Evolutionary conservation across 1,140 invertebrate species (phyloP).

Genomic region (Wasmannia auropunctata): DNA sequence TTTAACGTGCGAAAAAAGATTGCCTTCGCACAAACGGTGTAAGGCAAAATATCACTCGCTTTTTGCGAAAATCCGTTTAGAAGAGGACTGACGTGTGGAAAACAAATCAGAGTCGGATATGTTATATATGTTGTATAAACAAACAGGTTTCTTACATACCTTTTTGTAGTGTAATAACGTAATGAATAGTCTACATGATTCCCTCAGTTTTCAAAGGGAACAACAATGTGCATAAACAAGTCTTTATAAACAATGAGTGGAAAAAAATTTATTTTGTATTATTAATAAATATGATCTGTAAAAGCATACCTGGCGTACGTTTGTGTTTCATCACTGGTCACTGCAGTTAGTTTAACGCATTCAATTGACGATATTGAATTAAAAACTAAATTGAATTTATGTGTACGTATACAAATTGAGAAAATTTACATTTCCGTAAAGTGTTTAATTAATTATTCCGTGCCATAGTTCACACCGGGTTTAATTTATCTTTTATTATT

Average conservation of each 20-base stretch:
- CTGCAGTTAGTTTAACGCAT: not conserved
- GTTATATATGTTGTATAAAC: not conserved
- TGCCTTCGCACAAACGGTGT: not conserved
- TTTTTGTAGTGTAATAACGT: not conserved
- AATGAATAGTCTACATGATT: not conserved
- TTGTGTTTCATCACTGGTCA: conserved; percentile 6
- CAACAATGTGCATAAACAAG: not conserved
- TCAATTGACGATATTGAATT: conserved; percentile 6
- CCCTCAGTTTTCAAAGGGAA: not conserved
- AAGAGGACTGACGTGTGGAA: not conserved
- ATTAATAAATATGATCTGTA: conserved; percentile 1
- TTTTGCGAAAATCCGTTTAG: not conserved
- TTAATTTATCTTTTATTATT: not conserved
- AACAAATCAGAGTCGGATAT: not conserved
- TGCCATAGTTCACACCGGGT: not conserved
- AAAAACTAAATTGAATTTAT: conserved; percentile 10
- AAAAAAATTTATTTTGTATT: not conserved
- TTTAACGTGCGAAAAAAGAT: not conserved
- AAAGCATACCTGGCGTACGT: not conserved
- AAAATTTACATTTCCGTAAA: not conserved
- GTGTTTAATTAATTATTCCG: not conserved
- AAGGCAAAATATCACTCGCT: not conserved
- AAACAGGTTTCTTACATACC: not conserved
- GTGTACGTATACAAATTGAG: not conserved
- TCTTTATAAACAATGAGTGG: not conserved